A percentile compares a stretch with the other conserved stretches of the same genome.
Conservation (phyloP, 2,888 invertebrate species). For the Drosophila kanekoi region DNA sequence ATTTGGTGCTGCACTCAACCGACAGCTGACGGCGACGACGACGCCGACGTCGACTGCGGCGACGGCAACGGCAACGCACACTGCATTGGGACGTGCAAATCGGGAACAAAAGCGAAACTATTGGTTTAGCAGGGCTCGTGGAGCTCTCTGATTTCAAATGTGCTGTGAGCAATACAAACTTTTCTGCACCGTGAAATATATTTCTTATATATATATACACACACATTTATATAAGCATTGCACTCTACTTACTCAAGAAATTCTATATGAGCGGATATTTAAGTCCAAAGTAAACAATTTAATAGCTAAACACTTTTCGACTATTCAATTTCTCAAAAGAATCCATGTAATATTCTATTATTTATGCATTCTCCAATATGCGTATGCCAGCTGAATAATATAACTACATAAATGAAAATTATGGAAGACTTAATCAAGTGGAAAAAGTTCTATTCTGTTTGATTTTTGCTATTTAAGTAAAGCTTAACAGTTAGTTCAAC, state of each 20-base stretch:
- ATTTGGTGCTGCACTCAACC: conserved; percentile 46
- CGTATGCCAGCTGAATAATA: too few species aligned
- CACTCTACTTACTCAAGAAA: background rate
- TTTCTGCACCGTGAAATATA: background rate
- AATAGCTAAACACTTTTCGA: background rate
- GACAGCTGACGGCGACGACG: background rate
- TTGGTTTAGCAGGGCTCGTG: conserved; percentile 19
- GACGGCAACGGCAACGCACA: conserved; percentile 13
- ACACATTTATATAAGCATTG: background rate
- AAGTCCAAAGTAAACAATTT: background rate
- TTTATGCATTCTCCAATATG: too few species aligned
- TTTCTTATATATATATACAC: background rate
- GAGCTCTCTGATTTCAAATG: conserved; percentile 25
- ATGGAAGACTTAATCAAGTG: too few species aligned
- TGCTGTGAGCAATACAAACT: conserved; percentile 1
- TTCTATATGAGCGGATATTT: background rate
- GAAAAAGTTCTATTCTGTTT: too few species aligned
- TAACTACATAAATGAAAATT: too few species aligned
- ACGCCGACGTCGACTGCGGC: too few species aligned
- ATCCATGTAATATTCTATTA: too few species aligned
- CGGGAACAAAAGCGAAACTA: conserved; percentile 36
- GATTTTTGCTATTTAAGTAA: too few species aligned
- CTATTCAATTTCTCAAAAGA: background rate
- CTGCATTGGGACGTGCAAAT: conserved; percentile 52
- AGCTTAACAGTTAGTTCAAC: too few species aligned